A percentile compares a stretch with the other conserved stretches of the same genome.
phyloP scores from a whole-genome alignment of 1,140 invertebrate species.

The Pseudomyrmex sp. region DNA sequence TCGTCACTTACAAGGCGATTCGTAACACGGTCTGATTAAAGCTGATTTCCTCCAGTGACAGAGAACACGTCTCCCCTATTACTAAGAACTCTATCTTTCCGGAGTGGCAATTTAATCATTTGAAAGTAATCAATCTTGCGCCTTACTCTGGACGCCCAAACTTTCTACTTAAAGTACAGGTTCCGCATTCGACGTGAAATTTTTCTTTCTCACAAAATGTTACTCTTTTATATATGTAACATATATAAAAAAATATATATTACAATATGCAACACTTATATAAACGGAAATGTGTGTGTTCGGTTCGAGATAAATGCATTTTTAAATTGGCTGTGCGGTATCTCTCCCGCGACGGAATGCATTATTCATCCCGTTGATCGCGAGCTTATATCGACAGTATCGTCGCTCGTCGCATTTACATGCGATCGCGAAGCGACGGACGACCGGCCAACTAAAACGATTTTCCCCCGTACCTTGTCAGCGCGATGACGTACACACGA shows the following conservation, averaged over 20 bases:
- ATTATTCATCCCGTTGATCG: slow-evolving; percentile 49
- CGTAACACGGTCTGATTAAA: slow-evolving; percentile 28
- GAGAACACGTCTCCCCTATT: slow-evolving; percentile 5
- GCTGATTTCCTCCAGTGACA: slow-evolving; percentile 32
- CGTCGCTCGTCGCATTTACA: slow-evolving; percentile 3
- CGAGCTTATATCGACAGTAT: slow-evolving; percentile 38
- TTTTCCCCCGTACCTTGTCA: slow-evolving; percentile 56
- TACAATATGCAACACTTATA: not conserved
- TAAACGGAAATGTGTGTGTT: too few relatives aligned
- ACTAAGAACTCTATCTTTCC: slow-evolving; percentile 36
- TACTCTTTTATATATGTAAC: not conserved
- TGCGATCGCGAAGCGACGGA: slow-evolving; percentile 18
- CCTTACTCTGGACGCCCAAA: not conserved
- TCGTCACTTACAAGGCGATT: slow-evolving; percentile 12
- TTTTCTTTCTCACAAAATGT: not conserved
- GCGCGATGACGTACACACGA: slow-evolving; percentile 38
- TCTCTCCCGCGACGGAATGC: slow-evolving; percentile 4
- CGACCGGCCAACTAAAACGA: slow-evolving; percentile 48
- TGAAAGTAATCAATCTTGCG: slow-evolving; percentile 12
- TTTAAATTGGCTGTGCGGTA: slow-evolving; percentile 4
- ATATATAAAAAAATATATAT: not conserved
- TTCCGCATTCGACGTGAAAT: not conserved
- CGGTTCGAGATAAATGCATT: not conserved
- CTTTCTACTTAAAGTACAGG: not conserved
- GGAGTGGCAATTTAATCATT: slow-evolving; percentile 23